Conservation (phyloP, 2,797 vertebrate species). For the Cacajao melanocephalus region DNA sequence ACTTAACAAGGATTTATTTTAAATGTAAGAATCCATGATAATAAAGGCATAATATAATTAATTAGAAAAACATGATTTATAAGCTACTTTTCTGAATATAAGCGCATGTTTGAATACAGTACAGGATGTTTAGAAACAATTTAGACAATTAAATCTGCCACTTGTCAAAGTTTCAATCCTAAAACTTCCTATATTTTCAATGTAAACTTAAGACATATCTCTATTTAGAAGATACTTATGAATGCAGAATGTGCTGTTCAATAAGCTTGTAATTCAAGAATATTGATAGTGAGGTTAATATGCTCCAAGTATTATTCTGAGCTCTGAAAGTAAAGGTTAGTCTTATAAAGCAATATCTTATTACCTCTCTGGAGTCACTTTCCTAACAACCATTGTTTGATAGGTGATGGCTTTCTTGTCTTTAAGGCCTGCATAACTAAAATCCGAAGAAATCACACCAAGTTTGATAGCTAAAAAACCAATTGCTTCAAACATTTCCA, state of each 20-base stretch:
- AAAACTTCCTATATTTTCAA: not conserved
- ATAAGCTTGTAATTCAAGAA: not conserved
- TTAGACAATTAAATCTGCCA: not conserved
- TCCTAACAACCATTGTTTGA: constrained; percentile 96
- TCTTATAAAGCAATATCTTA: not conserved
- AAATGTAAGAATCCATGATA: not conserved
- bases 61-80: not conserved
- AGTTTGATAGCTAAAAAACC: constrained; percentile 92
- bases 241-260: not conserved
- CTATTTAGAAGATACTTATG: not conserved
- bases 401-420: constrained; percentile 96
- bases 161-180: constrained; percentile 9
- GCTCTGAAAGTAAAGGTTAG: not conserved
- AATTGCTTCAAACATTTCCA: constrained; percentile 96
- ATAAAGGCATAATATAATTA: not conserved
- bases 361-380: constrained; percentile 93
- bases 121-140: constrained; percentile 4
- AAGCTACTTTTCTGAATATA: not conserved
- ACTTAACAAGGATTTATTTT: not conserved
- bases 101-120: not conserved
- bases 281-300: not conserved
- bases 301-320: not conserved
- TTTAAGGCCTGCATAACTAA: constrained; percentile 97
- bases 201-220: not conserved
- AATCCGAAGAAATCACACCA: constrained; percentile 94